A percentile compares a stretch with the other conserved stretches of the same genome.
These are phyloP conservation scores for Hippocampus abdominalis DNA, from an alignment of 2,113 vertebrate genomes.

Conservation along the genomic window DNA sequence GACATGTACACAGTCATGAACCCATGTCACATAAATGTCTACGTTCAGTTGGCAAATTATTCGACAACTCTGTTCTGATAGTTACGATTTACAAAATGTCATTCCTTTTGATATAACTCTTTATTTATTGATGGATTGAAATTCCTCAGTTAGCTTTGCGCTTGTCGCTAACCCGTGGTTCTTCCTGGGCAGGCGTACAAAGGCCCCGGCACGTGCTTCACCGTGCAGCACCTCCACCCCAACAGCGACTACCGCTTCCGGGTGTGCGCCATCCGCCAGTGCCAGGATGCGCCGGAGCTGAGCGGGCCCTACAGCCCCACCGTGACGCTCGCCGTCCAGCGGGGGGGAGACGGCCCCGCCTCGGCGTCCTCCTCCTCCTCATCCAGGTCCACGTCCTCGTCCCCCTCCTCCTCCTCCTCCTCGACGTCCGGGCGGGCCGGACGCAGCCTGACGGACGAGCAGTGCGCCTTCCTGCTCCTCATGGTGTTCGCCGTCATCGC, in stretches of 20 bases:
- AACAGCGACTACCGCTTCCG: conserved; percentile 92
- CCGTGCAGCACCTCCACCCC: conserved; percentile 82
- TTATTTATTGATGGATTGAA: no score
- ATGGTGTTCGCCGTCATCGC: conserved; percentile 89
- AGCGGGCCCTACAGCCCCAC: conserved; percentile 87
- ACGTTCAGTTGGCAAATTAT: no score
- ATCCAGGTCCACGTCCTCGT: conserved; percentile 57
- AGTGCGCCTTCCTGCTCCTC: conserved; percentile 92
- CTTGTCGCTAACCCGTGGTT: background rate
- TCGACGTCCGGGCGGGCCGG: conserved; percentile 71
- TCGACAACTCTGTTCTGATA: no score
- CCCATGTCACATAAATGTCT: no score
- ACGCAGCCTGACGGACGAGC: conserved; percentile 87
- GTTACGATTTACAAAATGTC: no score
- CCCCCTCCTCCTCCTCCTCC: conserved; percentile 66
- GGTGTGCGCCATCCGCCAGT: conserved; percentile 87
- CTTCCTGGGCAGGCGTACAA: conserved; percentile 78
- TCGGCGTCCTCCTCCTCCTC: conserved; percentile 60
- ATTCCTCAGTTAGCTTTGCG: no score
- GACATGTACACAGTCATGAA: no score
- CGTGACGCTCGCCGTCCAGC: conserved; percentile 83
- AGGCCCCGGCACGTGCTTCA: conserved; percentile 82
- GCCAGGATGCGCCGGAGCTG: conserved; percentile 84
- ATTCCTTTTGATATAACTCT: no score
- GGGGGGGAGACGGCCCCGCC: conserved; percentile 70